Conservation (phyloP, 2,888 invertebrate genomes). For the Protodeltote pygarga region DNA sequence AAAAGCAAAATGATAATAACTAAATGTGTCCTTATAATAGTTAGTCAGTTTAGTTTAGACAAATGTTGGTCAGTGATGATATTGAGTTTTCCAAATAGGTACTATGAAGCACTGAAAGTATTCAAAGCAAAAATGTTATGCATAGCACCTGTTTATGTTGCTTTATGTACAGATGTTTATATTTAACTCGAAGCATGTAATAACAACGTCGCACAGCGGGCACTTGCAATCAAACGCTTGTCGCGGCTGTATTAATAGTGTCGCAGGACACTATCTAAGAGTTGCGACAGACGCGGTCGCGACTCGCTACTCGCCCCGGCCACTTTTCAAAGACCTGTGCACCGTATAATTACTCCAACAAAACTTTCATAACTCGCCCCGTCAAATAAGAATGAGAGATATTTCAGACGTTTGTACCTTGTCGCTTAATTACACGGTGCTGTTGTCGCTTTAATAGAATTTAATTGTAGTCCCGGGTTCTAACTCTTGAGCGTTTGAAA, state of each 20-base stretch:
- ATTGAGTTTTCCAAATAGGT: no score
- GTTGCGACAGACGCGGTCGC: conserved; percentile 43
- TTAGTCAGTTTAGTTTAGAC: no score
- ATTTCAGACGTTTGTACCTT: conserved; percentile 74
- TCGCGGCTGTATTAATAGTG: conserved; percentile 71
- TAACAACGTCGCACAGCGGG: conserved; percentile 64
- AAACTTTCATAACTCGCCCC: conserved; percentile 77
- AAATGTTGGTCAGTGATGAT: no score
- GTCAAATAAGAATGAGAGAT: conserved; percentile 80
- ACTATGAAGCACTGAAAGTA: no score
- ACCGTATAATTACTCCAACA: conserved; percentile 76
- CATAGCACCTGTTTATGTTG: conserved; percentile 4
- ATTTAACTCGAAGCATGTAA: conserved; percentile 60
- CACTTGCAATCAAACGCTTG: conserved; percentile 77
- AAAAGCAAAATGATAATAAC: no score
- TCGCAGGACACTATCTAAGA: conserved; percentile 73
- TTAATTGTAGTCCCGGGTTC: conserved; percentile 72
- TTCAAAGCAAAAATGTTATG: no score
- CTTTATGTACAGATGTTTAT: conserved; percentile 43
- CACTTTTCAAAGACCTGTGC: conserved; percentile 44
- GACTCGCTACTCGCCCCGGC: conserved; percentile 39
- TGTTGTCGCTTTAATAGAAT: conserved; percentile 80
- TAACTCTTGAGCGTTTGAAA: conserved; percentile 54
- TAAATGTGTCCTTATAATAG: no score
- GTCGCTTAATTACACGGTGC: conserved; percentile 78